phyloP scores from a whole-genome alignment of 1,140 invertebrate species.

The Nephotettix cincticeps region DNA sequence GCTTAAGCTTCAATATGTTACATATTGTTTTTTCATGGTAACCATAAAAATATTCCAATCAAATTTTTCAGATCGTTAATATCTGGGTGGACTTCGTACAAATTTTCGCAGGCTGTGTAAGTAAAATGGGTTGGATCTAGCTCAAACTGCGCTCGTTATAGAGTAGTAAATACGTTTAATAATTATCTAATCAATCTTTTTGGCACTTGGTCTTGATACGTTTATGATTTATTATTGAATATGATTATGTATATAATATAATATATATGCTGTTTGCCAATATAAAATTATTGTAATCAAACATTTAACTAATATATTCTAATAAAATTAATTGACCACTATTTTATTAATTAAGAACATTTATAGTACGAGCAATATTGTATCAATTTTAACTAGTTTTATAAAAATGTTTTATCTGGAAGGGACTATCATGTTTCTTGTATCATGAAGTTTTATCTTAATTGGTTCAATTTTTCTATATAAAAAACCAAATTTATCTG shows the following conservation, averaged over 20 bases:
- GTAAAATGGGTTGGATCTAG: conserved; percentile 11
- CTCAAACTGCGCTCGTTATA: neutral
- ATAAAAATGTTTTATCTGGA: too few species aligned
- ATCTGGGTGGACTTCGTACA: neutral
- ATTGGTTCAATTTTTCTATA: too few species aligned
- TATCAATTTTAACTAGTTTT: too few species aligned
- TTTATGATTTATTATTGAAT: neutral
- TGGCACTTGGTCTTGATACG: neutral
- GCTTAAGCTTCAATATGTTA: too few species aligned
- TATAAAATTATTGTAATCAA: neutral
- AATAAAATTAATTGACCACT: conserved; percentile 4
- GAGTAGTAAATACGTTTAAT: too few species aligned
- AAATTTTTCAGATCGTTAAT: conserved; percentile 4
- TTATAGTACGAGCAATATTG: neutral
- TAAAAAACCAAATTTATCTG: too few species aligned
- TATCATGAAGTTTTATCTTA: too few species aligned
- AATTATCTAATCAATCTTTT: too few species aligned
- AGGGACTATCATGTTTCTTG: too few species aligned
- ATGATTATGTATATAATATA: neutral
- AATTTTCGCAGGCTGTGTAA: conserved; percentile 18
- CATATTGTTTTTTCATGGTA: too few species aligned
- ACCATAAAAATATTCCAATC: too few species aligned
- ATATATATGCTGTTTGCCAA: neutral
- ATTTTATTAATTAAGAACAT: neutral
- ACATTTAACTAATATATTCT: neutral